Evolutionary conservation across 2,797 vertebrate genomes (phyloP).

Genomic region (Otolemur crassicaudatus): DNA sequence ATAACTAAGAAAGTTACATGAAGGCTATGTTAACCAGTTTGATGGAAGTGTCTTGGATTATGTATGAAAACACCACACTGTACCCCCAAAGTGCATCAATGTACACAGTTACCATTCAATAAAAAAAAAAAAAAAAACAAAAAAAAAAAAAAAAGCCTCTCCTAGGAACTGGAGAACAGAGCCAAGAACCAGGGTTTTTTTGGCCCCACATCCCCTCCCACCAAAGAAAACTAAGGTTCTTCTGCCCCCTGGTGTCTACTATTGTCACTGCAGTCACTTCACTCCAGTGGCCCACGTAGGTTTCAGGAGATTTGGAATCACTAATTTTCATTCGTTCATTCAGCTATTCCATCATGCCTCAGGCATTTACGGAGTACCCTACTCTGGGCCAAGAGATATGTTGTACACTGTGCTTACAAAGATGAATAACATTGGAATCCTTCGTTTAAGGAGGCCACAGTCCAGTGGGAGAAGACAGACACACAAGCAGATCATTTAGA

Average conservation of each 20-base stretch:
- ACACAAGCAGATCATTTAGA: conserved; percentile 16
- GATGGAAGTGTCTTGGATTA: no score
- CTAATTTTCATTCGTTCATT: background rate
- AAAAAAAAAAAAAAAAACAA: conserved; percentile 59
- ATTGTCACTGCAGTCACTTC: conserved; percentile 19
- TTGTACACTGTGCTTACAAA: background rate
- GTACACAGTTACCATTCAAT: no score
- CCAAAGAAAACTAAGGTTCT: conserved; percentile 61
- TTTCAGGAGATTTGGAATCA: conserved; percentile 13
- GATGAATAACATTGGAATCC: background rate
- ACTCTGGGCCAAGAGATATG: background rate
- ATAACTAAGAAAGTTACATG: no score
- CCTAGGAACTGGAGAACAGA: background rate
- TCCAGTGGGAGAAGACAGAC: background rate
- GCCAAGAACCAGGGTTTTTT: conserved; percentile 8
- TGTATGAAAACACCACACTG: no score
- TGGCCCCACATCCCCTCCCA: background rate
- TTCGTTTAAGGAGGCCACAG: background rate
- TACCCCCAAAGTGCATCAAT: no score
- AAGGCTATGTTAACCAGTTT: no score
- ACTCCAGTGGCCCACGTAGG: background rate
- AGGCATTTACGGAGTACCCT: background rate
- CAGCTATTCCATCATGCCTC: background rate
- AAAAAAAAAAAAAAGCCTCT: background rate
- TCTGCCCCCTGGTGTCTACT: conserved; percentile 58